A percentile compares a stretch with the other conserved stretches of the same genome.
phyloP scores from a whole-genome alignment of 2,797 vertebrate genomes.

The Nothura maculosa region DNA sequence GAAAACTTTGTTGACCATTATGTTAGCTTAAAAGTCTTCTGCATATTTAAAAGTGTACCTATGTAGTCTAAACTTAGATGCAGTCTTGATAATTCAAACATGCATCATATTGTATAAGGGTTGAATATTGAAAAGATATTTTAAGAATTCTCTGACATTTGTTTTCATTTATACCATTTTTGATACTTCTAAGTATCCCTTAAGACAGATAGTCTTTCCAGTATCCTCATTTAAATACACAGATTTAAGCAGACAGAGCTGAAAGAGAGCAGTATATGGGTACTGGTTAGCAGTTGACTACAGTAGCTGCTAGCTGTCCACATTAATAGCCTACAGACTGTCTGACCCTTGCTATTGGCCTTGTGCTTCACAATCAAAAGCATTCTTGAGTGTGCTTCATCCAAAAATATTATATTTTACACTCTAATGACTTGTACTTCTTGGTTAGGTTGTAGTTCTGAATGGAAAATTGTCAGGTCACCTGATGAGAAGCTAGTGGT shows the following conservation, averaged over 20 bases:
- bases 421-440: not conserved
- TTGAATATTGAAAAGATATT: not conserved
- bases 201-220: constrained; percentile 23
- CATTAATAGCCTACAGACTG: not conserved
- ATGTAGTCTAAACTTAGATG: not conserved
- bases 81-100: not conserved
- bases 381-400: not conserved
- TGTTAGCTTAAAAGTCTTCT: not conserved
- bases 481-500: not conserved
- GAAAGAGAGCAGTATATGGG: not conserved
- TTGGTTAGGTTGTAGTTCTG: constrained; percentile 1
- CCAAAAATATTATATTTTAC: not conserved
- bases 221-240: not conserved
- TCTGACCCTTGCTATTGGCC: not conserved
- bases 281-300: not conserved
- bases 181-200: constrained; percentile 18
- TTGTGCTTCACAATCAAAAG: not conserved
- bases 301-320: not conserved
- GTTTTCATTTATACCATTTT: not conserved
- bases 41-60: not conserved
- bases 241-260: not conserved
- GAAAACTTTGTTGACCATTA: not conserved
- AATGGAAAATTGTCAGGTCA: not conserved
- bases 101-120: not conserved
- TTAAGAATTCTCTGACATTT: not conserved